Evolutionary conservation across 2,888 invertebrate species (phyloP).

Genomic region (Acleris literana): DNA sequence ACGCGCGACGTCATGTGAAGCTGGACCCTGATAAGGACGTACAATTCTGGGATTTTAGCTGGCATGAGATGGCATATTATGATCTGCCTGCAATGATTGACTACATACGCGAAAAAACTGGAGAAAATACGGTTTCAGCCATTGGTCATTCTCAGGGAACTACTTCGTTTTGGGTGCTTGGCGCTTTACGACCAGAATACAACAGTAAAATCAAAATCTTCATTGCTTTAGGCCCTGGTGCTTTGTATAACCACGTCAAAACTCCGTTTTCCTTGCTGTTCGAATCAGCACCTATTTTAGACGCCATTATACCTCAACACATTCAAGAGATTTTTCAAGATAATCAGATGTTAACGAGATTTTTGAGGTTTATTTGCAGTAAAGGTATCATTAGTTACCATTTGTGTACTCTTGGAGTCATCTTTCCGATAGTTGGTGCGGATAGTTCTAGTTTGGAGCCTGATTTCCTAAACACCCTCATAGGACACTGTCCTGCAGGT

Average conservation of each 20-base stretch:
- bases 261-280: background rate
- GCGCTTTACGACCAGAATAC: conserved; percentile 80
- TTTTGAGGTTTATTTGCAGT: background rate
- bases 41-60: conserved; percentile 83
- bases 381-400: background rate
- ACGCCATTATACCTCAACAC: background rate
- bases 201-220: conserved; percentile 82
- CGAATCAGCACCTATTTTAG: background rate
- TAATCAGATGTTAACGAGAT: too few relatives aligned
- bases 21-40: conserved; percentile 64
- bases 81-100: conserved; percentile 87
- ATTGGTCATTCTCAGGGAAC: conserved; percentile 89
- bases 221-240: conserved; percentile 53
- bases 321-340: background rate
- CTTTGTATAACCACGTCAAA: background rate
- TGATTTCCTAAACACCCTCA: background rate
- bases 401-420: background rate
- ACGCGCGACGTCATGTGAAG: conserved; percentile 80
- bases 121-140: conserved; percentile 82
- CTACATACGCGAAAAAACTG: conserved; percentile 64
- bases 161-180: conserved; percentile 82
- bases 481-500: background rate
- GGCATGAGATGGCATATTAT: conserved; percentile 87
- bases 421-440: background rate
- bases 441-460: background rate